Evolutionary conservation across 2,797 vertebrate genomes (phyloP).

Genomic region (Tenualosa ilisha): DNA sequence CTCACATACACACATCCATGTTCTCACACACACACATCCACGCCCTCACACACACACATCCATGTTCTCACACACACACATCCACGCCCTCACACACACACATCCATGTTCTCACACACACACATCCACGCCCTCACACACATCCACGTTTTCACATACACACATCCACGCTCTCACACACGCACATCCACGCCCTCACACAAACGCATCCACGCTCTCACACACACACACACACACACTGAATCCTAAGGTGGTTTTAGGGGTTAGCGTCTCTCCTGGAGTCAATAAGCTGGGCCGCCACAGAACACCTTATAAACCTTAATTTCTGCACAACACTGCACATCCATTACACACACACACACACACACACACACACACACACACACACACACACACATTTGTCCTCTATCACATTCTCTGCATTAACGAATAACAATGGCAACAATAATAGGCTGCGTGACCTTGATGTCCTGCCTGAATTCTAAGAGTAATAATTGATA

Average conservation of each 20-base stretch:
- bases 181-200: conserved; percentile 45
- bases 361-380: too few species aligned
- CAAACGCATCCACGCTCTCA: not conserved
- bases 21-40: conserved; percentile 57
- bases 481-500: conserved; percentile 73
- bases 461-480: conserved; percentile 74
- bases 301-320: too few species aligned
- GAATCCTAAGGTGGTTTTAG: too few species aligned
- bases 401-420: conserved; percentile 68
- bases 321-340: too few species aligned
- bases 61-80: conserved; percentile 55
- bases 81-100: conserved; percentile 56
- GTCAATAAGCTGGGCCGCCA: too few species aligned
- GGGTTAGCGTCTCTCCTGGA: too few species aligned
- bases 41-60: conserved; percentile 57
- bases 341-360: not conserved
- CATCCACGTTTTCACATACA: conserved; percentile 29
- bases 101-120: conserved; percentile 56
- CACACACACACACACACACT: conserved; percentile 12
- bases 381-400: conserved; percentile 54
- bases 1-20: conserved; percentile 57
- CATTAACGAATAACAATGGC: conserved; percentile 71
- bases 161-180: conserved; percentile 47
- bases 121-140: conserved; percentile 52
- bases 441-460: conserved; percentile 70